Evolutionary conservation across 1,140 invertebrate genomes (phyloP), one percentile per base, ranked within the genome.

Genomic region (Notospermus geniculatus): DNA sequence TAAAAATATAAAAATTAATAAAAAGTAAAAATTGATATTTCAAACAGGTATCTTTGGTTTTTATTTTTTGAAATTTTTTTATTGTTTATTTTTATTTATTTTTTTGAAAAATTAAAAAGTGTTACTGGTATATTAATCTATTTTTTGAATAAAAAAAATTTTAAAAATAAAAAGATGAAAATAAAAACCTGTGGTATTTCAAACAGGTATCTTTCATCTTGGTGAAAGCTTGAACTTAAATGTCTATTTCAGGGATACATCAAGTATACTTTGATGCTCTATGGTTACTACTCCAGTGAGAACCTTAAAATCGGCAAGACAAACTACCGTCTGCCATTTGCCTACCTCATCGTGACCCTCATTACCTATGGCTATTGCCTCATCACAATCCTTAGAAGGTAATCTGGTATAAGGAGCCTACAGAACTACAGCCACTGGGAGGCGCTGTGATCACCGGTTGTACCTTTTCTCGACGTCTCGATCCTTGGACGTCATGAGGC

Each of bases 251-350:
- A 84, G 81, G 84, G 95, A 0, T 84, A 91, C 30, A 79, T 98
- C 1, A 92, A 95, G 76, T 95, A 94, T 76, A 97, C 95, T 0
- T 90, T 93, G 0, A 87, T 98, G 63, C 98, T 98, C 81, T 98
- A 98, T 72, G 95, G 95, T 1, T 98, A 93, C 84, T 98, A 97
- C 73, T 91, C 90, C 19, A 28, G 52, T 36, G 90, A 91, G 75
- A 83, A 86, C 39, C 87, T 88, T 54, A 84, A 86, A 27, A 85
- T 86, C 5, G 85, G 84, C 60, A 87, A 89, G 0, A 46, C 64
- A 1, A 64, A 67, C 32, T 98, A 97, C 77, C 85, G 89, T 67
- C 82, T 97, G 66, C 95, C 96, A 0, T 83, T 97, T 17, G 93
- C 93, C 9, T 98, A 98, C 79, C 95, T 98, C 76, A 82, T 96